Percentiles rank a stretch among this genome's conserved stretches.
These are phyloP conservation scores for Cladorhizidae sp. DNA, from an alignment of 37 sponge, comb jelly and placozoan genomes.

Conservation along the genomic window DNA sequence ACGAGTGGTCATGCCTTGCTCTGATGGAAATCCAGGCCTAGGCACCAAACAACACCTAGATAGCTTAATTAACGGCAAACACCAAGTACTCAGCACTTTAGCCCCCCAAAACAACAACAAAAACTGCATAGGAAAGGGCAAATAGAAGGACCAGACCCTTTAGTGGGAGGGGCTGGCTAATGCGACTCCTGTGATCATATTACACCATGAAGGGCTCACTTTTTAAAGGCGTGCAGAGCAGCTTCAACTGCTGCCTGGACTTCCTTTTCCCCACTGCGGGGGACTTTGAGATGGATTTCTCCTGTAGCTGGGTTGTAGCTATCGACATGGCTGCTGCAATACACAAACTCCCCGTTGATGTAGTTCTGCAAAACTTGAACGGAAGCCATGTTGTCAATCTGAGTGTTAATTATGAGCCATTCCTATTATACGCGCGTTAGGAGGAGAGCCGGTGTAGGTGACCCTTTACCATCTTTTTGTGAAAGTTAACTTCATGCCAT, in stretches of 20 bases:
- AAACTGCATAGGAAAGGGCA: no score
- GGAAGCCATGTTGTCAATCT: conserved; percentile 41
- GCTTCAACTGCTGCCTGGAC: conserved; percentile 78
- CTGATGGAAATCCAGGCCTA: no score
- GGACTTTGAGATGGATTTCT: conserved; percentile 69
- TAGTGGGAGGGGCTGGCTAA: no score
- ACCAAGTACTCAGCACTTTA: no score
- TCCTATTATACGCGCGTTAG: background rate
- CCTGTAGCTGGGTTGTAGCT: conserved; percentile 92
- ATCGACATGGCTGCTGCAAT: conserved; percentile 69
- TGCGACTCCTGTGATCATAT: no score
- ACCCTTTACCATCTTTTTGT: background rate
- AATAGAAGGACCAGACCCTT: no score
- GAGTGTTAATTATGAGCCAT: no score
- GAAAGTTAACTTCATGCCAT: background rate
- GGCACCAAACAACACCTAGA: no score
- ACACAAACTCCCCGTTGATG: conserved; percentile 75
- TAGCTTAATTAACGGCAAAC: no score
- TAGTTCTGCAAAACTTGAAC: conserved; percentile 65
- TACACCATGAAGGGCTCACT: conserved; percentile 25
- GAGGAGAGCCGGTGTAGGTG: background rate
- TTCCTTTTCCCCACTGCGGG: conserved; percentile 75
- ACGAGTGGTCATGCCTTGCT: no score
- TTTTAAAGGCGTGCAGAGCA: conserved; percentile 79
- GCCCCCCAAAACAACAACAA: no score